phyloP scores from a whole-genome alignment of 1,140 invertebrate genomes.

The silkworm (Bombyx mori) region ASM3026992v2 NC_085112.1:3342501-3343000 shows the following conservation, averaged over 20 bases:
- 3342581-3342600: too few relatives aligned
- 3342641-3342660: too few relatives aligned
- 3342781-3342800: constrained; percentile 2
- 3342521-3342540: too few relatives aligned
- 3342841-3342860: constrained; percentile 20
- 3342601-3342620: too few relatives aligned
- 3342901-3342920: neutral
- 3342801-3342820: constrained; percentile 9
- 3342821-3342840: constrained; percentile 14
- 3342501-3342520: too few relatives aligned
- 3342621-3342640: too few relatives aligned
- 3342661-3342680: neutral
- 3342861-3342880: constrained; percentile 27
- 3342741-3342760: constrained; percentile 14
- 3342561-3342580: too few relatives aligned
- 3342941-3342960: too few relatives aligned
- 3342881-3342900: constrained; percentile 4
- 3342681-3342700: constrained; percentile 7
- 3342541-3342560: too few relatives aligned
- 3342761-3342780: constrained; percentile 4
- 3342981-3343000: too few relatives aligned
- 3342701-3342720: constrained; percentile 21
- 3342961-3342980: too few relatives aligned
- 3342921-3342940: too few relatives aligned
- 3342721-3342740: constrained; percentile 12